phyloP scores from a whole-genome alignment of 2,797 vertebrate genomes.

The Diglossa cyanea region DNA sequence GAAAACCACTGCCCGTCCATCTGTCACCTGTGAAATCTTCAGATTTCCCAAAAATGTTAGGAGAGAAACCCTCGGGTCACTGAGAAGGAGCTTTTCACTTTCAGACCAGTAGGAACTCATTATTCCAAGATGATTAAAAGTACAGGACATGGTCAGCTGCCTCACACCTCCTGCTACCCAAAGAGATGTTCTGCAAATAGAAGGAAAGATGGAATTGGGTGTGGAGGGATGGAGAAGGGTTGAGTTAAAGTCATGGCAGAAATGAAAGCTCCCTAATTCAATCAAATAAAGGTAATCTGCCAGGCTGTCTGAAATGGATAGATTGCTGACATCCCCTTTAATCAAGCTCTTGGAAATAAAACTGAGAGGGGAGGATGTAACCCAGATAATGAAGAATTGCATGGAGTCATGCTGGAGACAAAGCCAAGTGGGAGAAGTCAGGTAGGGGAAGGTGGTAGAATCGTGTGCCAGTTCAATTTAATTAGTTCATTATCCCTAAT shows the following conservation, averaged over 20 bases:
- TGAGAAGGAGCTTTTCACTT: not conserved
- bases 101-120: not conserved
- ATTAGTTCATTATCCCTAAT: slow-evolving; percentile 69
- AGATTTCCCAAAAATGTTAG: not conserved
- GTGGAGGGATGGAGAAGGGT: not conserved
- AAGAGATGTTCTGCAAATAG: not conserved
- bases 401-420: slow-evolving; percentile 41
- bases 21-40: not conserved
- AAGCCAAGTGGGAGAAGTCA: slow-evolving; percentile 29
- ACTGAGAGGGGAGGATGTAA: slow-evolving; percentile 21
- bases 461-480: slow-evolving; percentile 40
- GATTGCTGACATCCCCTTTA: slow-evolving; percentile 53
- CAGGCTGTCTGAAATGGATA: slow-evolving; percentile 1
- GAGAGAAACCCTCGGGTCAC: not conserved
- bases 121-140: not conserved
- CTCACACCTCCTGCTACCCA: not conserved
- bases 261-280: slow-evolving; percentile 3
- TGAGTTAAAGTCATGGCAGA: not conserved
- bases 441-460: slow-evolving; percentile 25
- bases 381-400: slow-evolving; percentile 47
- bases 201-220: not conserved
- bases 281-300: slow-evolving; percentile 24
- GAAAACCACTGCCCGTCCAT: not conserved
- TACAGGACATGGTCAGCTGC: not conserved
- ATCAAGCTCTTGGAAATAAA: slow-evolving; percentile 54